phyloP scores from a whole-genome alignment of 2,888 invertebrate species.

The Agonopterix alstromeriana region DNA sequence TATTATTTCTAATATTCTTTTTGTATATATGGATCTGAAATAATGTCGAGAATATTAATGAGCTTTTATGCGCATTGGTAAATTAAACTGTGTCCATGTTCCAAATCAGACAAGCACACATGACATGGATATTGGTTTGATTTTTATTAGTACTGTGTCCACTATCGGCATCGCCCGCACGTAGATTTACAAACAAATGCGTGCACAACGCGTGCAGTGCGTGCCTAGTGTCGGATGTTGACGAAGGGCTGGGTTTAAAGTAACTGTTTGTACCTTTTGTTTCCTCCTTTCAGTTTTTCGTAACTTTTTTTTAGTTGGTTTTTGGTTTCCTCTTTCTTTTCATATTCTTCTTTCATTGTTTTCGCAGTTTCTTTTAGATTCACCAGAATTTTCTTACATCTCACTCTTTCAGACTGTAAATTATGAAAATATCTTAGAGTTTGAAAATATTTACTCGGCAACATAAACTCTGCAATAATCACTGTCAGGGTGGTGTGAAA shows the following conservation, averaged over 20 bases:
- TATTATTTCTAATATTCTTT: conserved; percentile 95
- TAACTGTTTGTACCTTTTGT: conserved; percentile 46
- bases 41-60: background rate
- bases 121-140: too few relatives aligned
- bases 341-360: conserved; percentile 60
- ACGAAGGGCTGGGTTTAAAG: too few relatives aligned
- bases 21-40: conserved; percentile 90
- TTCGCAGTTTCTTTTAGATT: conserved; percentile 54
- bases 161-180: too few relatives aligned
- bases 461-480: too few relatives aligned
- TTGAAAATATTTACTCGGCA: background rate
- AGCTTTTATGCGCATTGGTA: too few relatives aligned
- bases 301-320: conserved; percentile 79
- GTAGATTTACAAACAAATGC: too few relatives aligned
- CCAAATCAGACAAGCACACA: too few relatives aligned
- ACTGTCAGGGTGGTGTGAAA: too few relatives aligned
- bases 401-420: conserved; percentile 51
- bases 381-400: conserved; percentile 45
- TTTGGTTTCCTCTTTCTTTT: conserved; percentile 75
- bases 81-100: too few relatives aligned
- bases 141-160: too few relatives aligned
- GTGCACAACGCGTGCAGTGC: too few relatives aligned
- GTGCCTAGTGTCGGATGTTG: too few relatives aligned
- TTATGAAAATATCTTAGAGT: background rate
- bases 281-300: conserved; percentile 72